A percentile compares a stretch with the other conserved stretches of the same genome.
phyloP scores from a whole-genome alignment of 2,113 vertebrate species.

The Phalacrocorax carbo region DNA sequence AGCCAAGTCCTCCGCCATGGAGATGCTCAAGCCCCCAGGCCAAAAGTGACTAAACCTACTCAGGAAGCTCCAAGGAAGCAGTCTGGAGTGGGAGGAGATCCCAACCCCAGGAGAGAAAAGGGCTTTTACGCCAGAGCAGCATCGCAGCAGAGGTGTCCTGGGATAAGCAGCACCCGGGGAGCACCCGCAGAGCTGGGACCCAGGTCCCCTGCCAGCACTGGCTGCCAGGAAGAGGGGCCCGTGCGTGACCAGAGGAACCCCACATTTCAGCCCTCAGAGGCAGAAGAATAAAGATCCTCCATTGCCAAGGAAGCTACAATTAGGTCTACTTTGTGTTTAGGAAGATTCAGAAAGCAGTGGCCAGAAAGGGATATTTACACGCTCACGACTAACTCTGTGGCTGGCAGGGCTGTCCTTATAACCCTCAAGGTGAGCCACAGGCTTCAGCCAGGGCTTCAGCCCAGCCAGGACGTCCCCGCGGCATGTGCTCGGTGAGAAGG shows the following conservation, averaged over 20 bases:
- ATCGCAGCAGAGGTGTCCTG: neutral
- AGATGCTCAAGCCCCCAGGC: neutral
- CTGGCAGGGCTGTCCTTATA: neutral
- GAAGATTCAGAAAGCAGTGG: neutral
- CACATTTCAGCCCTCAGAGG: neutral
- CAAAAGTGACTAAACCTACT: neutral
- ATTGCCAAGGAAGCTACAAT: neutral
- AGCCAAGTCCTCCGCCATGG: fast-evolving
- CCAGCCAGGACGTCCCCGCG: fast-evolving
- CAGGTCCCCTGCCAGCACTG: neutral
- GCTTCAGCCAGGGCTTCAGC: neutral
- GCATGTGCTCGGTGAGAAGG: fast-evolving
- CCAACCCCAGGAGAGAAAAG: neutral
- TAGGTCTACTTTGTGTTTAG: fast-evolving
- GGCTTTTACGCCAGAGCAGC: neutral
- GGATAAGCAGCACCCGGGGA: neutral
- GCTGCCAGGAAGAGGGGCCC: neutral
- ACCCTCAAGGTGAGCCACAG: neutral
- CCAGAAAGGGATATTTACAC: fast-evolving
- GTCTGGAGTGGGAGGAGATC: neutral
- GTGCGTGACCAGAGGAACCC: fast-evolving
- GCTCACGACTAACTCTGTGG: fast-evolving
- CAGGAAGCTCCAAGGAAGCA: neutral
- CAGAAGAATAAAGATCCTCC: neutral
- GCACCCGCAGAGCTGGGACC: neutral